phyloP scores from a whole-genome alignment of 2,888 invertebrate species.

The Dryomyza anilis region DNA sequence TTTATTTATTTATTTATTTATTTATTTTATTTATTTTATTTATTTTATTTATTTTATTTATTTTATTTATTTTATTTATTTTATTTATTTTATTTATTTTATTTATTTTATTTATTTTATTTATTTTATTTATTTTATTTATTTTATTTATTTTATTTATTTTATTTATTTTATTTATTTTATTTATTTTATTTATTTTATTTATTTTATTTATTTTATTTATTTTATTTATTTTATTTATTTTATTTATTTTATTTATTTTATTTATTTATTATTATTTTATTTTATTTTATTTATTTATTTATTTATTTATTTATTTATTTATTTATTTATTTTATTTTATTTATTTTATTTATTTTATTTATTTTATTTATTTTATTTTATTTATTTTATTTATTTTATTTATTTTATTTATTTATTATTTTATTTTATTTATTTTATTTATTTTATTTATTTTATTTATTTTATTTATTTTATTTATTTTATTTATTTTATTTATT shows the following conservation, averaged over 20 bases:
- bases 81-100: not conserved
- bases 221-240: not conserved
- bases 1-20: not conserved
- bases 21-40: not conserved
- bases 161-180: not conserved
- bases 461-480: not conserved
- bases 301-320: not conserved
- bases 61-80: not conserved
- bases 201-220: not conserved
- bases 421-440: not conserved
- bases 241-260: not conserved
- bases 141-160: not conserved
- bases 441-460: not conserved
- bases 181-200: not conserved
- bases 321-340: not conserved
- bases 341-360: not conserved
- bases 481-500: not conserved
- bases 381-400: not conserved
- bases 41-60: not conserved
- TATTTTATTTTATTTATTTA: not conserved
- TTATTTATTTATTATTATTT: not conserved
- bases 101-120: not conserved
- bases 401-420: not conserved
- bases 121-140: not conserved
- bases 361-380: not conserved